Base-by-base conservation (phyloP, 2,797 vertebrate species). In the Sardinella longiceps region DNA sequence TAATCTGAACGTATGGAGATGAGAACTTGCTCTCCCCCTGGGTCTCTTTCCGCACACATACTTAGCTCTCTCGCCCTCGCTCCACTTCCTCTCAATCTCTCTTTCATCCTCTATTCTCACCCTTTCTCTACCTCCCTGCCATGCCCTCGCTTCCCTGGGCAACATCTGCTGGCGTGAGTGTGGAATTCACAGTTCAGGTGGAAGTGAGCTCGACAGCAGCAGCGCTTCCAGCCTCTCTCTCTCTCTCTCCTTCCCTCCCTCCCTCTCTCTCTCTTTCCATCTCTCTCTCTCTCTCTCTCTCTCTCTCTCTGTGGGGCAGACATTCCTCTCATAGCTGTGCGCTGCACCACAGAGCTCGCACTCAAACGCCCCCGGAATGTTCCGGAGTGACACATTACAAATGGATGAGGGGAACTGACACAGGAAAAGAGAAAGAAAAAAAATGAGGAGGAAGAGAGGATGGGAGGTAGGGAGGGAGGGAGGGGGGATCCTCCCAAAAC, bases 311-410 rank as follows among this genome's bases (percentile, higher is more conserved):
- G 82, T 30, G n/a, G 25, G 51, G 43, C 56, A 80, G 37, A 84
- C 80, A 33, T 85, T 83, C 83, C 48, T 70, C 63, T 45, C 51
- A 51, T 86, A 60, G 85, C 48, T 85, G 81, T 63, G 28, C 56
- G 18, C 56, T 82, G 87, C 60, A 84, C 81, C 87, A 74, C 50
- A 66, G n/a, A 82, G 14, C 14, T 25, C 18, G 83, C 85, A 39
- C 74, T 48, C 63, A 28, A 74, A 45, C 88, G 84, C 66, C 80
- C 80, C 51, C 60, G 48, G 83, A 87, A 86, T 86, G 90, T 88
- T 88, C 86, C 82, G 88, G 85, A 83, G 74, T 81, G 86, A 86
- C 84, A 86, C 85, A 89, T 87, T 86, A 89, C 46, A 89, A 91
- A 90, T 87, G 81, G 77, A 88, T 81, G 84, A 83, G 86, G 80